Percentiles rank a stretch among this genome's conserved stretches.
Evolutionary conservation across 2,113 vertebrate genomes (phyloP).

Genomic region (Neodontobutis hainanensis): DNA sequence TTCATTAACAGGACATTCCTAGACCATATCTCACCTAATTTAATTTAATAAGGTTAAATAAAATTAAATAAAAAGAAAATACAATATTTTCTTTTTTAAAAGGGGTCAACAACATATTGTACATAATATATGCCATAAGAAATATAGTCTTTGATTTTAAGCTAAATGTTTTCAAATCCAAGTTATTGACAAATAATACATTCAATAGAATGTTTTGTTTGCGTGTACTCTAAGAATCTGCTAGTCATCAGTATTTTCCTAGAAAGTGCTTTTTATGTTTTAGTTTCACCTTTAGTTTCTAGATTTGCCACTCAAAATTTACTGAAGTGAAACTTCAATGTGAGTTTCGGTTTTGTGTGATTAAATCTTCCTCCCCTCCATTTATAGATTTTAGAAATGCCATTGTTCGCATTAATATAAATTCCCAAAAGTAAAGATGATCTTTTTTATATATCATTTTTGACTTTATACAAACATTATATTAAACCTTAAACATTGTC

Average conservation of each 20-base stretch:
- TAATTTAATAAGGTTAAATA: background rate
- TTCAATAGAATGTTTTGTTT: too few relatives aligned
- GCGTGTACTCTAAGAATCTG: too few relatives aligned
- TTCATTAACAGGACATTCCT: background rate
- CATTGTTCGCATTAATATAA: background rate
- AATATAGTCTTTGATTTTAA: too few relatives aligned
- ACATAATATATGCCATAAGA: too few relatives aligned
- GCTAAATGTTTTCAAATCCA: too few relatives aligned
- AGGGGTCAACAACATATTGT: too few relatives aligned
- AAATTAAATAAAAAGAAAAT: too few relatives aligned
- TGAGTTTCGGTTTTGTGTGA: background rate
- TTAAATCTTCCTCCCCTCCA: background rate
- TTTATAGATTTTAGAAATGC: background rate
- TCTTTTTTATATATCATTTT: background rate
- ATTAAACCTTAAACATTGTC: background rate
- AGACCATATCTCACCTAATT: background rate
- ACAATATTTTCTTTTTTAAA: too few relatives aligned
- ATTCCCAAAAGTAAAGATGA: background rate
- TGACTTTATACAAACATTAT: background rate
- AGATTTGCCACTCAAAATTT: background rate
- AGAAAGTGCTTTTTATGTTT: too few relatives aligned
- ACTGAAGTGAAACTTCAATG: constrained; percentile 1
- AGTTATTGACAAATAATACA: too few relatives aligned
- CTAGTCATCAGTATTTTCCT: too few relatives aligned
- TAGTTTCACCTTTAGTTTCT: background rate